Conservation (phyloP, 1,140 invertebrate genomes). For the Hydropsyche tenuis region DNA sequence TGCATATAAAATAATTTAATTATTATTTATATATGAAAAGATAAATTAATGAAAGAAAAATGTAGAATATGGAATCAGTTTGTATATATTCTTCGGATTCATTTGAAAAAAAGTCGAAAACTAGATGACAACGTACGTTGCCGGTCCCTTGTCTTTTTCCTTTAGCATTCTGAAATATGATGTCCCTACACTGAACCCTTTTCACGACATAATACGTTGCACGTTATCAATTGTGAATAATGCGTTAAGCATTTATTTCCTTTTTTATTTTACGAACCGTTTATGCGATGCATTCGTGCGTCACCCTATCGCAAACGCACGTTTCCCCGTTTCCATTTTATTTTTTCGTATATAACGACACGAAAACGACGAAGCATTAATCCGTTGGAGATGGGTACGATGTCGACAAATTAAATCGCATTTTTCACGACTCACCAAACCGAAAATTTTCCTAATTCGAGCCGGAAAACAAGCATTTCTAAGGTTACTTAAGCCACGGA, state of each 20-base stretch:
- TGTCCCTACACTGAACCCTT: conserved; percentile 1
- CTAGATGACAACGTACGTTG: neutral
- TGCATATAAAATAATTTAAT: too few species aligned
- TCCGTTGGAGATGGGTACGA: neutral
- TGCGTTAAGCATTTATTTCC: neutral
- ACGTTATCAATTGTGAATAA: conserved; percentile 16
- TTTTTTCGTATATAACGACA: too few species aligned
- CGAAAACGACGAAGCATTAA: neutral
- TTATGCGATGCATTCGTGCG: too few species aligned
- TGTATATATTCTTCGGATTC: neutral
- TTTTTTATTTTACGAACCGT: neutral
- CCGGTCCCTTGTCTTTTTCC: neutral
- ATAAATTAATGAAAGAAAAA: too few species aligned
- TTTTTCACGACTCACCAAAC: conserved; percentile 2
- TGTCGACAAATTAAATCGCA: conserved; percentile 7
- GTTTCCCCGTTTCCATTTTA: too few species aligned
- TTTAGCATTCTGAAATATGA: neutral
- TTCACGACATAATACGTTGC: conserved; percentile 10
- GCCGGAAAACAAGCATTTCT: conserved; percentile 14
- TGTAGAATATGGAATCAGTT: too few species aligned
- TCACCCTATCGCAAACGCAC: too few species aligned
- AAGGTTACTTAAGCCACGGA: neutral
- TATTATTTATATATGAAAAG: too few species aligned
- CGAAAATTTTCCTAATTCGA: conserved; percentile 11
- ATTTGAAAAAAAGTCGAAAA: neutral